Conservation (phyloP, 2,797 vertebrate species). For the Myiothlypis chrysogaster region DNA sequence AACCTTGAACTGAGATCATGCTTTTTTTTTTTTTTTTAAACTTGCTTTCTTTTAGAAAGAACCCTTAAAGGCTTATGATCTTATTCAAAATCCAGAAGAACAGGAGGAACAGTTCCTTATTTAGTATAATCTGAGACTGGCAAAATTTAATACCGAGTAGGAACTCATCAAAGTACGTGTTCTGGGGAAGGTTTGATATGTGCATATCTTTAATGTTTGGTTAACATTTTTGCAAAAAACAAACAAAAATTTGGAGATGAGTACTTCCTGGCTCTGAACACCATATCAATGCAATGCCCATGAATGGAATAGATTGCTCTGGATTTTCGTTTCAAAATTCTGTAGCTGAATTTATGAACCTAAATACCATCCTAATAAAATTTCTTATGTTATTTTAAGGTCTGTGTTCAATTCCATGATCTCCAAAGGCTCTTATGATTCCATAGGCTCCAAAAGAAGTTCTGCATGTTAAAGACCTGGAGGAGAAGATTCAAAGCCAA, state of each 20-base stretch:
- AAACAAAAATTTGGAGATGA: not conserved
- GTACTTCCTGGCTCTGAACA: not conserved
- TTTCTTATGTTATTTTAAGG: not conserved
- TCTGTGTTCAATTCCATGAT: not conserved
- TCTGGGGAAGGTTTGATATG: not conserved
- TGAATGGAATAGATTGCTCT: not conserved
- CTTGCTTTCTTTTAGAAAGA: not conserved
- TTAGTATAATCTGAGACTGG: not conserved
- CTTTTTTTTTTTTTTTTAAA: not conserved
- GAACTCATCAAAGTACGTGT: not conserved
- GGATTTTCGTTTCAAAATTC: not conserved
- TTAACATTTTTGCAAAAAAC: not conserved
- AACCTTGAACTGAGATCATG: not conserved
- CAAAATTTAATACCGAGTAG: not conserved
- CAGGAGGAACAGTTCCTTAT: not conserved
- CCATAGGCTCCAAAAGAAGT: not conserved
- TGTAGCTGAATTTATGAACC: not conserved
- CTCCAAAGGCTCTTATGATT: not conserved
- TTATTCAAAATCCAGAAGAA: not conserved
- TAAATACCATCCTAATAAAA: not conserved
- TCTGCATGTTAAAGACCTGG: not conserved
- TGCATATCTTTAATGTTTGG: not conserved
- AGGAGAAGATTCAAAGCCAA: not conserved
- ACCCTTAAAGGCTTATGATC: not conserved
- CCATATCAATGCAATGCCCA: accelerated